Evolutionary conservation across 2,113 vertebrate genomes (phyloP), one percentile per base, ranked within the genome.

Genomic region (Dicerorhinus sumatrensis): DNA sequence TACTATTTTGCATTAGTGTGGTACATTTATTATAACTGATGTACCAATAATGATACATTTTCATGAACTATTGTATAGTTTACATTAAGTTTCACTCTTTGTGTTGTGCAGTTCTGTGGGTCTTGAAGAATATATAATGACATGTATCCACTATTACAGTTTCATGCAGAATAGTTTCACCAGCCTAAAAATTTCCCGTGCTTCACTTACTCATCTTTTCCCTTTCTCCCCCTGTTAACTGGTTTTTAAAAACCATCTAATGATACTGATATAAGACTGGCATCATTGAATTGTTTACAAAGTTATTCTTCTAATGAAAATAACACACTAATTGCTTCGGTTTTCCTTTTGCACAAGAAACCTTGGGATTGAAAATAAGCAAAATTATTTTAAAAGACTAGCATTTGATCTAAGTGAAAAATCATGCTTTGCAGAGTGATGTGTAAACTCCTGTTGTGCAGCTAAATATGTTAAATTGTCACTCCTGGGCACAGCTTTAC

Each of bases 341-440:
- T 91, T 23, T 77, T 86, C 2, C 65, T 81, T 62, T 89, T 82
- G 33, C 29, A 63, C 1, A 54, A 70, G 39, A 83, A 29, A 60
- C 39, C 67, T 46, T 70, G 11, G 6, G 23, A 75, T 62, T 77
- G 23, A 80, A 73, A 89, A 88, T 25, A 65, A 48, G 75, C 6
- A 31, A 63, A 83, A 27, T 36, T 73, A 85, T 31, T 42, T 27
- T 90, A 67, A 11, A 31, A 25, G 12, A 48, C 63, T 10, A n/a
- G 11, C 2, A 60, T 72, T 95, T 67, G 23, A n/a, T 54, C 27
- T 73, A 91, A 97, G 88, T 51, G 48, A 65, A 91, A 91, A 56
- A 9, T 29, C 21, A 16, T 33, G 51, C 17, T 73, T 89, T 36
- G 36, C 29, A 84, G 63, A 73, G 11, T 79, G n/a, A 8, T 62